Evolutionary conservation across 2,797 vertebrate species (phyloP).

Genomic region (Sebastes matsubarae): DNA sequence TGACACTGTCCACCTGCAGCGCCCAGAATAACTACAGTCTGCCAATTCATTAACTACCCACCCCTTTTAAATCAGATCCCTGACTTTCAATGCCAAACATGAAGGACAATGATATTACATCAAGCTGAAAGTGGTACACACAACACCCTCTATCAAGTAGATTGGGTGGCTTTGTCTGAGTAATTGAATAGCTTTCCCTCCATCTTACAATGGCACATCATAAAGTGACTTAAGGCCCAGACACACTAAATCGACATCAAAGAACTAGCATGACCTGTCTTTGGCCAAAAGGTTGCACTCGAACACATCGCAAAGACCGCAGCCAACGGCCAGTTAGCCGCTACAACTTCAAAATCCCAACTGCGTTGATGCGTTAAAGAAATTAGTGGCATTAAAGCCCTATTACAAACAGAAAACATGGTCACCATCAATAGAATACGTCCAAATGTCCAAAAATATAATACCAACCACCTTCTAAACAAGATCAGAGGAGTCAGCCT

Average conservation of each 20-base stretch:
- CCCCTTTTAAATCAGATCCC: slow-evolving; percentile 29
- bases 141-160: background rate
- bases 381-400: too few relatives aligned
- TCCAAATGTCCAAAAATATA: background rate
- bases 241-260: too few relatives aligned
- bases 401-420: background rate
- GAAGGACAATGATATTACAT: slow-evolving; percentile 5
- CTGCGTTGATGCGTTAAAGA: too few relatives aligned
- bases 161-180: background rate
- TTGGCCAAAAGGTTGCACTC: too few relatives aligned
- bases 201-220: background rate
- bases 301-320: too few relatives aligned
- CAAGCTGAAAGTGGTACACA: background rate
- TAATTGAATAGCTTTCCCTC: slow-evolving; percentile 2
- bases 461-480: background rate
- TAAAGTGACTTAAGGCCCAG: background rate
- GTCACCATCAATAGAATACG: background rate
- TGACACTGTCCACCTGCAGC: background rate
- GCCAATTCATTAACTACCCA: background rate
- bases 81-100: slow-evolving; percentile 7
- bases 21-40: background rate
- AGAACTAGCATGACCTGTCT: background rate
- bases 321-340: too few relatives aligned
- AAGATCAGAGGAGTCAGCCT: background rate
- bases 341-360: too few relatives aligned